These are phyloP conservation scores for Amyelois transitella DNA, from an alignment of 1,140 invertebrate genomes.

Conservation along the genomic window DNA sequence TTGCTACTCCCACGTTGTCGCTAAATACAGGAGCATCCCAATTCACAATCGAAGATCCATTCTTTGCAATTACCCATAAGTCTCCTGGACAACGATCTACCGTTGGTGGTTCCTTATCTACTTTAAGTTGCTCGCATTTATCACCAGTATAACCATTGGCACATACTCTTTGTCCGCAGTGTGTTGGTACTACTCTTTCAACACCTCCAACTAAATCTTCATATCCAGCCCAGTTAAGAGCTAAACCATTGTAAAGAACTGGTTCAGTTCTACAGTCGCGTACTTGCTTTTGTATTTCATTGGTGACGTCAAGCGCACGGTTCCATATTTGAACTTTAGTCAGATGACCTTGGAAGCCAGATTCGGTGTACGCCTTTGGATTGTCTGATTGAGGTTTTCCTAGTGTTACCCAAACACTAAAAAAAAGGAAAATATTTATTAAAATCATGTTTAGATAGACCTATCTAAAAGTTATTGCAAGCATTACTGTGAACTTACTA, in stretches of 20 bases:
- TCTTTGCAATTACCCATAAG: conserved; percentile 94
- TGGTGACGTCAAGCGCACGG: conserved; percentile 90
- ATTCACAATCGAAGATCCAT: conserved; percentile 92
- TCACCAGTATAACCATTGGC: conserved; percentile 88
- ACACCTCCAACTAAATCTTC: conserved; percentile 92
- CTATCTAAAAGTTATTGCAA: neutral
- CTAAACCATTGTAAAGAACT: conserved; percentile 88
- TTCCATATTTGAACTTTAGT: conserved; percentile 97
- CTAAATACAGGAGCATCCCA: conserved; percentile 96
- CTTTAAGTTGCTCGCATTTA: conserved; percentile 88
- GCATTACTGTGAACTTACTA: conserved; percentile 77
- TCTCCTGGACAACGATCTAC: conserved; percentile 94
- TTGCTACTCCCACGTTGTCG: conserved; percentile 88
- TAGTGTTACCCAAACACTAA: conserved; percentile 92
- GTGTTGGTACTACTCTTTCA: conserved; percentile 91
- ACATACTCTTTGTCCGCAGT: conserved; percentile 91
- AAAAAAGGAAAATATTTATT: conserved; percentile 41
- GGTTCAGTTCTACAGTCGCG: conserved; percentile 93
- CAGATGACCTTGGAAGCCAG: conserved; percentile 95
- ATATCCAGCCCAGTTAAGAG: conserved; percentile 95
- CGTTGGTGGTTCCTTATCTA: conserved; percentile 90
- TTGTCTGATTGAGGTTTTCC: conserved; percentile 88
- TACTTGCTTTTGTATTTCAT: conserved; percentile 95
- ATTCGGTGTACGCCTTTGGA: conserved; percentile 84
- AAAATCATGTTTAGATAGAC: too few species aligned